Percentiles rank a stretch among this genome's conserved stretches.
Conservation (phyloP, 2,888 invertebrate species). For the Lapara coniferarum region DNA sequence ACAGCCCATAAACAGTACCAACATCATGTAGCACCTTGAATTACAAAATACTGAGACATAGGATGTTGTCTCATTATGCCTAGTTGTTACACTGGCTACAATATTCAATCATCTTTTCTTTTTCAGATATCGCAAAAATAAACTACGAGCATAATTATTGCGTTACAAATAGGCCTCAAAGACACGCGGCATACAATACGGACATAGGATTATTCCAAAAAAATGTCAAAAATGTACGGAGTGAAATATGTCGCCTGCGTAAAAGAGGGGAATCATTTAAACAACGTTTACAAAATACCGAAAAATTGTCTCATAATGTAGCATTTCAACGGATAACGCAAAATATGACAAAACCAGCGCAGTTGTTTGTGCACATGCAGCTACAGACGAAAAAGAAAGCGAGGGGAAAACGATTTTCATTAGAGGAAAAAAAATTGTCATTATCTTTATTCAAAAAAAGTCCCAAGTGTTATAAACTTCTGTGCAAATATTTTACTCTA, state of each 20-base stretch:
- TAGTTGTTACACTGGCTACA: too few species aligned
- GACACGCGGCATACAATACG: background rate
- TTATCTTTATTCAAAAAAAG: background rate
- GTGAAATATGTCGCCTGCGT: background rate
- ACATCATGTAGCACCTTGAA: too few species aligned
- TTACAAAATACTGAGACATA: too few species aligned
- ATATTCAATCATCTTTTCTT: too few species aligned
- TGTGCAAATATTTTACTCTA: background rate
- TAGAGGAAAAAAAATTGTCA: background rate
- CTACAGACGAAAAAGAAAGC: background rate
- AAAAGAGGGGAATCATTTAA: background rate
- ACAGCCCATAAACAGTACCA: too few species aligned
- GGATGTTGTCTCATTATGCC: too few species aligned
- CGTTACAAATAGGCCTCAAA: too few species aligned
- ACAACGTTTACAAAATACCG: background rate
- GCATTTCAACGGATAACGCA: background rate
- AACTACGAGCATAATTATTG: too few species aligned
- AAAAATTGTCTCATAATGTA: background rate
- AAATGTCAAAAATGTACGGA: background rate
- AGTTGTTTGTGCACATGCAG: background rate
- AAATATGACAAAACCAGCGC: background rate
- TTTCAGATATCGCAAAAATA: too few species aligned
- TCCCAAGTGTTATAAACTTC: background rate
- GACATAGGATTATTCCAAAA: background rate
- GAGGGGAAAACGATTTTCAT: background rate